Evolutionary conservation across 2,888 invertebrate genomes (phyloP), one percentile per base, ranked within the genome.

Genomic region (Drosophila neotestacea): DNA sequence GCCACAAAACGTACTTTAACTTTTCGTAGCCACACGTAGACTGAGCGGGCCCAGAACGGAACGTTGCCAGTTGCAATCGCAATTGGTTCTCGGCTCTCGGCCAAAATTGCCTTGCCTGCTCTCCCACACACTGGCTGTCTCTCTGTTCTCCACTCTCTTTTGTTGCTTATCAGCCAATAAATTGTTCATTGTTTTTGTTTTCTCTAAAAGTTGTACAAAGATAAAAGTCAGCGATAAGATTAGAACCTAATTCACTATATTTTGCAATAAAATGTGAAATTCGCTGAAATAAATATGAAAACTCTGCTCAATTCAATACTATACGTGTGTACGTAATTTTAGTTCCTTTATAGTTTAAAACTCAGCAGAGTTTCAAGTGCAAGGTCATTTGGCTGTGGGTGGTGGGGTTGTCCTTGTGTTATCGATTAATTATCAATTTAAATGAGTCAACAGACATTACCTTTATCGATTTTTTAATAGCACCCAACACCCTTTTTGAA

Each of bases 1-100:
- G 34, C 68, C 68, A 63, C 51, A 48, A 44, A 67, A 76, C 84
- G 88, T 88, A 86, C 88, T 84, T 84, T 55, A 77, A 86, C 85
- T 79, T 79, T 75, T 72, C 84, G 81, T 79, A 50, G 85, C 72
- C 68, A 68, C 75, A 75, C 76, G 74, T 88, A 79, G 68, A 85
- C 85, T 85, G 84, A 85, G 71, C 72, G 73, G 73, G 59, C 67
- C 42, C 52, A 60, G 61, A 79, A 70, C 73, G 67, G 69, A 75
- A 75, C 60, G 48, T 77, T 77, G 78, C 77, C 71, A 82, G 83
- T 73, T 65, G 61, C 67, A 54, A 76, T 48, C 61, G 73, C 59
- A 65, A 59, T 39, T 41, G 48, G 27, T 41, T 50, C 64, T 73
- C 74, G 81, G 68, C 81, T 71, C 75, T 79, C 67, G 75, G 82